Evolutionary conservation across 2,797 vertebrate species (phyloP), one percentile per base, ranked within the genome.

Genomic region (Lagothrix lagotricha): DNA sequence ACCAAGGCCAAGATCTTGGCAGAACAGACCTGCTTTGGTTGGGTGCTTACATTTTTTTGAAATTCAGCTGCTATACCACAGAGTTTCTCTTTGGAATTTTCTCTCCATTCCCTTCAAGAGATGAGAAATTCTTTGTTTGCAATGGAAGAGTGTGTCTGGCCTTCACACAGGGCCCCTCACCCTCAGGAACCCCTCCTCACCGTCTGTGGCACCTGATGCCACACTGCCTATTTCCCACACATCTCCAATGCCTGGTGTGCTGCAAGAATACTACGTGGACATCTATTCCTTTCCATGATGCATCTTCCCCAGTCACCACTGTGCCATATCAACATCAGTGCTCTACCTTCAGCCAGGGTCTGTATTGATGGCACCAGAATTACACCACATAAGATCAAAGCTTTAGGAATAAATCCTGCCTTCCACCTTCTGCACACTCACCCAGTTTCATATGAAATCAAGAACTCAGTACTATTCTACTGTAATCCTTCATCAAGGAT

Each of bases 181-280:
- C 39, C 6, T 20, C 41, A n/a, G 7, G 33, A 67, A 67, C 33
- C 3, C 46, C 30, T 50, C 30, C 1, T 50, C 30, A n/a, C 30
- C 1, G 1, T 15, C 57, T 3, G 0, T 2, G 13, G 33, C 13
- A 24, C 24, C 12, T 4, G 0, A 3, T 7, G 9, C 24, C n/a
- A 2, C 4, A 1, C 36, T 50, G 9, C 12, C 28, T 0, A 8
- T 79, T 24, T 79, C 41, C 26, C 26, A n/a, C 20, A 14, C 7
- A 0, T 11, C 17, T 12, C 73, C 39, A 41, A 11, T 0, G 10
- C 4, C 58, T 13, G 0, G 26, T 13, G 10, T 10, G 67, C 12
- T 44, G 0, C 7, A 0, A 0, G 3, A 26, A 4, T 7, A 33
- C 15, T 4, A n/a, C 0, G 7, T 9, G 64, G 64, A 26, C 0